phyloP scores from a whole-genome alignment of 2,888 invertebrate genomes.

The Spialia ferax region DNA sequence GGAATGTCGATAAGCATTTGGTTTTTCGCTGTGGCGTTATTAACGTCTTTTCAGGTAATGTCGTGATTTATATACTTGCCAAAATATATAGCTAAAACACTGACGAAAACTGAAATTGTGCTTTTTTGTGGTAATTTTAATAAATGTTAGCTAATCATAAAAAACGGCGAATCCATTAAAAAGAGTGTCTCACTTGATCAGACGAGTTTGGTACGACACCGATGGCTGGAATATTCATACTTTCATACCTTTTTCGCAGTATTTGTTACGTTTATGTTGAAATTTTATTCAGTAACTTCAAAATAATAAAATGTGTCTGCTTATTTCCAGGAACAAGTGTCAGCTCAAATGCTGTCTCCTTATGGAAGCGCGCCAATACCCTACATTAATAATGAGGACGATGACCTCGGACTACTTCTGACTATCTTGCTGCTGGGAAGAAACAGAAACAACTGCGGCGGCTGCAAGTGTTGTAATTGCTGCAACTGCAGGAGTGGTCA shows the following conservation, averaged over 20 bases:
- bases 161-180: background rate
- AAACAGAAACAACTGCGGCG: constrained; percentile 51
- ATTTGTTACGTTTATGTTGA: background rate
- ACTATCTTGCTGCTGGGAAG: constrained; percentile 61
- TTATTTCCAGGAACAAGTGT: constrained; percentile 51
- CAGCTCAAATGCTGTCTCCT: constrained; percentile 45
- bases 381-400: constrained; percentile 56
- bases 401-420: constrained; percentile 66
- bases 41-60: constrained; percentile 27
- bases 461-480: constrained; percentile 55
- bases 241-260: too few species aligned
- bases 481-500: constrained; percentile 46
- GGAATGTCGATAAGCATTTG: constrained; percentile 23
- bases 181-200: too few species aligned
- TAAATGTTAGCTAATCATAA: background rate
- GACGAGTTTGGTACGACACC: too few species aligned
- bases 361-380: constrained; percentile 55
- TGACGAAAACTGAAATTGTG: too few species aligned
- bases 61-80: background rate
- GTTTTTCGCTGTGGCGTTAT: background rate
- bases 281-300: background rate
- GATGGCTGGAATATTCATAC: background rate
- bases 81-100: background rate
- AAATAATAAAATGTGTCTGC: background rate
- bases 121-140: too few species aligned